Conservation (phyloP, 1,140 invertebrate genomes). For the Himalopsyche phryganea region DNA sequence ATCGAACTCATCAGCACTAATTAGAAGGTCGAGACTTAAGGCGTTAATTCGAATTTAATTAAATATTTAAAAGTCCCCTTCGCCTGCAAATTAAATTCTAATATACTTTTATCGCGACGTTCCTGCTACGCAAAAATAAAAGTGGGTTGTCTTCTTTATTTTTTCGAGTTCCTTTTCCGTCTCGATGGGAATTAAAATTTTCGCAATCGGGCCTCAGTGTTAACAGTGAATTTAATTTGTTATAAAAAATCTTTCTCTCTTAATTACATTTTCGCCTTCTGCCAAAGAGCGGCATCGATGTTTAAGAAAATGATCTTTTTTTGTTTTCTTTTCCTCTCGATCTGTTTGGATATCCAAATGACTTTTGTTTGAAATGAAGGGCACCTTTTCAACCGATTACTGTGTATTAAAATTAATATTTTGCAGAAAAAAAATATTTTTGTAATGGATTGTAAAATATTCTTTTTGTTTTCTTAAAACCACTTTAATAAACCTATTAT, state of each 20-base stretch:
- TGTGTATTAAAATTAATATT: too few species aligned
- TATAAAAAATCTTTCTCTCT: slow-evolving; percentile 21
- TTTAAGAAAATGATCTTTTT: background rate
- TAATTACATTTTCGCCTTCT: slow-evolving; percentile 16
- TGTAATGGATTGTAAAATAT: too few species aligned
- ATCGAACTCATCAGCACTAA: too few species aligned
- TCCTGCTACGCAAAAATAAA: background rate
- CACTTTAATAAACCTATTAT: too few species aligned
- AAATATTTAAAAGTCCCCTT: slow-evolving; percentile 17
- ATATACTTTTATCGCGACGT: slow-evolving; percentile 20
- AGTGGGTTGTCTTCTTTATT: too few species aligned
- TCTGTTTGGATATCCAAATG: too few species aligned
- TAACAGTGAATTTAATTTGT: slow-evolving; percentile 9
- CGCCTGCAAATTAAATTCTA: slow-evolving; percentile 24
- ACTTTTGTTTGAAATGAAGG: too few species aligned
- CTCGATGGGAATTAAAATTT: slow-evolving; percentile 1
- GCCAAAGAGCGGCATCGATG: background rate
- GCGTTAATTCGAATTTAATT: slow-evolving; percentile 30
- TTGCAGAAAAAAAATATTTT: too few species aligned
- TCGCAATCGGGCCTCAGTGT: background rate
- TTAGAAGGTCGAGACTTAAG: too few species aligned
- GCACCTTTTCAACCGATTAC: too few species aligned
- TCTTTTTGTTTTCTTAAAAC: too few species aligned
- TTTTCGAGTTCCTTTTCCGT: background rate
- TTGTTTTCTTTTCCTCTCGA: background rate